A percentile compares a stretch with the other conserved stretches of the same genome.
Evolutionary conservation across 2,113 vertebrate species (phyloP).

Genomic region (Theropithecus gelada): DNA sequence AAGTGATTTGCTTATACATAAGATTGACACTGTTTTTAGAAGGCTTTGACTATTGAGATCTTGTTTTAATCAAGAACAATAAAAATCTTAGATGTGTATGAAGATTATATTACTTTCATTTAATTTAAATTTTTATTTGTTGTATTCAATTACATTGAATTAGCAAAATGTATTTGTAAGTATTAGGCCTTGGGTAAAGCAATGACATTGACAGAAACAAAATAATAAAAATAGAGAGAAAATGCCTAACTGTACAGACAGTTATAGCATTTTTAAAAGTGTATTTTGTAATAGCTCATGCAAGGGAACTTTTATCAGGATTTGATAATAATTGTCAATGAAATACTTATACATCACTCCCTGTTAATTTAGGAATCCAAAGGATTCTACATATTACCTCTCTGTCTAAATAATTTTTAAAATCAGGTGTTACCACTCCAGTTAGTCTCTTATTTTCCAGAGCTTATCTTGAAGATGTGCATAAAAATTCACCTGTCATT

Average conservation of each 20-base stretch:
- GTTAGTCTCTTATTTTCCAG: background rate
- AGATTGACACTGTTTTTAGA: background rate
- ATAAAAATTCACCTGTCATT: conserved; percentile 37
- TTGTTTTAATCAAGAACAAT: conserved; percentile 45
- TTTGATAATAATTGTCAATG: background rate
- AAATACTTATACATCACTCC: background rate
- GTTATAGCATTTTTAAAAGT: background rate
- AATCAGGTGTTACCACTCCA: conserved; percentile 21
- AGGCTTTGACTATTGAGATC: background rate
- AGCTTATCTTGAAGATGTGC: background rate
- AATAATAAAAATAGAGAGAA: background rate
- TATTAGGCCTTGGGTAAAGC: background rate
- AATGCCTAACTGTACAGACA: background rate
- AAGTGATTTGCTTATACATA: background rate
- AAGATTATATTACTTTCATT: conserved; percentile 41
- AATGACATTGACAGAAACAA: background rate
- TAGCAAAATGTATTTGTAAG: conserved; percentile 64
- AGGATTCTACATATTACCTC: background rate
- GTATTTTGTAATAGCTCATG: background rate
- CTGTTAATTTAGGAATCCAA: background rate
- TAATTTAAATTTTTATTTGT: conserved; percentile 59
- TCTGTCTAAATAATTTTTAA: conserved; percentile 25
- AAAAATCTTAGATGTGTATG: conserved; percentile 47
- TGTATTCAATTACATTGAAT: conserved; percentile 49
- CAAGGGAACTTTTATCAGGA: background rate